These are phyloP conservation scores for Omphaloscelis lunosa DNA, from an alignment of 2,888 invertebrate species.

Conservation along the genomic window DNA sequence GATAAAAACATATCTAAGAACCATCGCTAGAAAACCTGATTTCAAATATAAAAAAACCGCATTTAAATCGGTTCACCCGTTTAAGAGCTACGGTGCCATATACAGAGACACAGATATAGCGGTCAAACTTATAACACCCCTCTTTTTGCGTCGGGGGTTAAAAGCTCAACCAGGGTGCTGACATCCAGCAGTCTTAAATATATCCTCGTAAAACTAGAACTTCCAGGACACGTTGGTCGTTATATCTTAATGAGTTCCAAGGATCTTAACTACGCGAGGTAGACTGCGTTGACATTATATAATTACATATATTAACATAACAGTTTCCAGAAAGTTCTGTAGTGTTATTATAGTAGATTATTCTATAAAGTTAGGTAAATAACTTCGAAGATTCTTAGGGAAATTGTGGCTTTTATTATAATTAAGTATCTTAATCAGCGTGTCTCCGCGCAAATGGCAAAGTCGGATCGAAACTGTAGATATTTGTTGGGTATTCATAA, in stretches of 20 bases:
- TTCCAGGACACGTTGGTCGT: conserved; percentile 46
- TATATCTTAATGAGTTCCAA: conserved; percentile 61
- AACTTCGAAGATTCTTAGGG: conserved; percentile 36
- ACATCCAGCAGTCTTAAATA: conserved; percentile 38
- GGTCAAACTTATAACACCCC: no score
- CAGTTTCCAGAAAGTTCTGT: conserved; percentile 37
- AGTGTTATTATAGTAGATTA: conserved; percentile 31
- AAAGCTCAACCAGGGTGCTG: conserved; percentile 6
- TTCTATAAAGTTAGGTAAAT: conserved; percentile 22
- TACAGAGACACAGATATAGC: no score
- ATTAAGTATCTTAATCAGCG: conserved; percentile 15
- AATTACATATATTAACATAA: conserved; percentile 45
- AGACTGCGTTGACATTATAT: conserved; percentile 43
- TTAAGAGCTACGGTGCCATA: no score
- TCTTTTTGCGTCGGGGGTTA: no score
- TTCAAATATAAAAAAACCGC: no score
- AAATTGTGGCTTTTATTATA: conserved; percentile 32
- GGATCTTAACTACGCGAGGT: conserved; percentile 49
- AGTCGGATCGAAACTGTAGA: background rate
- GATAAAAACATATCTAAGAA: no score
- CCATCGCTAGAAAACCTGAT: no score
- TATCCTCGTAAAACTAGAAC: conserved; percentile 46
- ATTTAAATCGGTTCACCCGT: no score
- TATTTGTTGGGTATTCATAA: background rate
- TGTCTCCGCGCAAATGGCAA: background rate